Evolutionary conservation across 2,797 vertebrate genomes (phyloP), one percentile per base, ranked within the genome.

Genomic region (Dermochelys coriacea): DNA sequence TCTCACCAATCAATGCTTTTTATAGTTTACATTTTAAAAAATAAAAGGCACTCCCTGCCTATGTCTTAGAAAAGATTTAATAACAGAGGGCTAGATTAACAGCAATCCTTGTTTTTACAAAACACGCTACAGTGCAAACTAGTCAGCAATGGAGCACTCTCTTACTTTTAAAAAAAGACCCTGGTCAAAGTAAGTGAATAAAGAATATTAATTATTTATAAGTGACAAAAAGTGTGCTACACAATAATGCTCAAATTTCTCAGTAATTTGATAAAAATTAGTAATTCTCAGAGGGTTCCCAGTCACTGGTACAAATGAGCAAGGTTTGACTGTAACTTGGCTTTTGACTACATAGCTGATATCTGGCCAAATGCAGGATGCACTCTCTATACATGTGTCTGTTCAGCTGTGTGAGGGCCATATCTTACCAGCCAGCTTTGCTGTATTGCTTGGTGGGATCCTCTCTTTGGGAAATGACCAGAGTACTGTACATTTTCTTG

Each of bases 101-200:
- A 89, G 93, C 55, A 51, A 90, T 61, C 90, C 82, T 92, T 94
- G 79, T 54, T 64, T 91, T 93, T 91, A 84, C 51, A 41, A 55
- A 91, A 61, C 50, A 82, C 47, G 49, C 25, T 54, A 77, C 64
- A 85, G 89, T 93, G 55, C 84, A 96, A 97, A 95, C 90, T 92
- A 91, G 91, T 57, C 94, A 95, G 93, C 92, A 93, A 34, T 95
- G 95, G 96, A 95, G 94, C 97, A 97, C 93, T 87, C 94, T 91
- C 9, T 41, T 19, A 71, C 37, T 37, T 71, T 94, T 95, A 94
- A 92, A 89, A 90, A 95, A 95, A 91, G 91, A 91, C 71, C 51
- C 92, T 89, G 96, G 85, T 95, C 95, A 97, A 96, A 97, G 95
- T 93, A 94, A 95, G 94, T 91, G 82, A 97, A 97, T 96, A 96